Conservation (phyloP, 2,888 invertebrate species). For the Monochamus alternatus region DNA sequence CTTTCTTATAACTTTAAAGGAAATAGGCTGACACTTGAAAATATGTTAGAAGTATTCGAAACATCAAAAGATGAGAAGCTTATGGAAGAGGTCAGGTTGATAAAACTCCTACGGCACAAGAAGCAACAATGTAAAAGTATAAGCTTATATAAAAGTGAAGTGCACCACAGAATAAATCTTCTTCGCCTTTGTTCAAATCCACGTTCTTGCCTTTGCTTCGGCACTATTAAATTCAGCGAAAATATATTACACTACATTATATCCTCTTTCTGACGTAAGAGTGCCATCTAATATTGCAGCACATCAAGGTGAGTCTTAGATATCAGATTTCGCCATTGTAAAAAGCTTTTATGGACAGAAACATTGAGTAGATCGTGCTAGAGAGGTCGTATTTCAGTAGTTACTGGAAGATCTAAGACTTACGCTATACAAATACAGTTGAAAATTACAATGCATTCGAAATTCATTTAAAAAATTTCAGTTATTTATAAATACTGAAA, state of each 20-base stretch:
- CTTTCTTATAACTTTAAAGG: too few relatives aligned
- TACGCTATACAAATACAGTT: not conserved
- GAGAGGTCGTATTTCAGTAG: not conserved
- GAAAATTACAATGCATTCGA: not conserved
- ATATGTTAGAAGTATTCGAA: too few relatives aligned
- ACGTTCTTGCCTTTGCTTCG: not conserved
- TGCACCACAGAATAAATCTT: too few relatives aligned
- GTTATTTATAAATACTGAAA: not conserved
- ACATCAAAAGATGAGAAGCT: too few relatives aligned
- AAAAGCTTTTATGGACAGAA: not conserved
- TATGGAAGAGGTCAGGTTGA: too few relatives aligned
- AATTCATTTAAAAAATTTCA: not conserved
- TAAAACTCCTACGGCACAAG: too few relatives aligned
- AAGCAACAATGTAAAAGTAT: too few relatives aligned
- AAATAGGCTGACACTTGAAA: too few relatives aligned
- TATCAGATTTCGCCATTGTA: constrained; percentile 5
- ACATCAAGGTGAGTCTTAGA: constrained; percentile 2
- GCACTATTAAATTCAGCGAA: constrained; percentile 5
- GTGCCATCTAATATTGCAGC: constrained; percentile 11
- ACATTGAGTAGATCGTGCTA: not conserved
- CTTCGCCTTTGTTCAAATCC: not conserved
- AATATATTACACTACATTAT: not conserved
- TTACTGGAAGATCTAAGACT: not conserved
- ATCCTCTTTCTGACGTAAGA: constrained; percentile 1
- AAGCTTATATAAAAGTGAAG: too few relatives aligned